Evolutionary conservation across 1,140 invertebrate genomes (phyloP).

Genomic region (Acromyrmex echinatior): DNA sequence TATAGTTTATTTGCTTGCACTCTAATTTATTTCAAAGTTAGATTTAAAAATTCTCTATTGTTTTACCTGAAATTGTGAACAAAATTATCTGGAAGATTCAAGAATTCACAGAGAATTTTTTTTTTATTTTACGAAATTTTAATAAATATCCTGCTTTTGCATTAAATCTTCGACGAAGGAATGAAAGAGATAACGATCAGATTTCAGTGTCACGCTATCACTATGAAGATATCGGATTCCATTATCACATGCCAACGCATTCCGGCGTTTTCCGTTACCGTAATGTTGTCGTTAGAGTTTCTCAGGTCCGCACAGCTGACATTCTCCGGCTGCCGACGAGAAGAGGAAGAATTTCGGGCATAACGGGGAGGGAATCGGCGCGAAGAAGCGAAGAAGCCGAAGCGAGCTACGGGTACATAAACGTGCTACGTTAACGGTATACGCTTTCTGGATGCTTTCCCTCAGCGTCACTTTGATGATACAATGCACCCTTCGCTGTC

Average conservation of each 20-base stretch:
- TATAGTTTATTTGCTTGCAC: no score
- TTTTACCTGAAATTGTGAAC: no score
- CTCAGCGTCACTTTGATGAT: constrained; percentile 35
- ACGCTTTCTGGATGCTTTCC: constrained; percentile 46
- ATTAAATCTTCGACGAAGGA: not conserved
- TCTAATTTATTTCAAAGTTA: no score
- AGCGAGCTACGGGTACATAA: not conserved
- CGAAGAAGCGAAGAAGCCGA: not conserved
- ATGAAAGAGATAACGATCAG: not conserved
- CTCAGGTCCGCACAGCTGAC: constrained; percentile 12
- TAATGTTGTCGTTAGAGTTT: constrained; percentile 38
- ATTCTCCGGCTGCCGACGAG: constrained; percentile 28
- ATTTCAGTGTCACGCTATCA: constrained; percentile 21
- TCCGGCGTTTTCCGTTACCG: constrained; percentile 57
- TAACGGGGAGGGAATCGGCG: constrained; percentile 20
- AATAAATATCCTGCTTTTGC: not conserved
- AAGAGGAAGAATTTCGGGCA: constrained; percentile 53
- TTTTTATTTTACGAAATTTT: no score
- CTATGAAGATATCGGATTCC: constrained; percentile 46
- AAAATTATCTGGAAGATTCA: no score
- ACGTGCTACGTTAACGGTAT: constrained; percentile 18
- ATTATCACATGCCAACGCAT: constrained; percentile 67
- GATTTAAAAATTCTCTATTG: no score
- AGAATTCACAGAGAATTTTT: no score
- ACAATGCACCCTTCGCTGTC: constrained; percentile 41